Evolutionary conservation across 2,113 vertebrate genomes (phyloP).

Genomic region (Dasypus novemcinctus): DNA sequence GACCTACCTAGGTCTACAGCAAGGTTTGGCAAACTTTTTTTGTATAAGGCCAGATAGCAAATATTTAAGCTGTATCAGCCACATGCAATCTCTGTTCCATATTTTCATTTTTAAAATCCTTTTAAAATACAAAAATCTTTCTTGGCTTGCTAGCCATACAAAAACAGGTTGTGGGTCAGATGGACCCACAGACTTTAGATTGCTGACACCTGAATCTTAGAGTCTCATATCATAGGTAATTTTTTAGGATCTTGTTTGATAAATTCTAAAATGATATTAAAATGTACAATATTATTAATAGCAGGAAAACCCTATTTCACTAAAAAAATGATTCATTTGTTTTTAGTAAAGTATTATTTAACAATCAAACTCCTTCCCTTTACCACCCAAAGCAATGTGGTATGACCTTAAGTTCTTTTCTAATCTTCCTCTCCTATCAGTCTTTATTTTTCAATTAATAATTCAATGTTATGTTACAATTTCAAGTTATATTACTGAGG

Average conservation of each 20-base stretch:
- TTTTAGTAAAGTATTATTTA: conserved; percentile 37
- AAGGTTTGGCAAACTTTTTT: background rate
- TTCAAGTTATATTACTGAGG: background rate
- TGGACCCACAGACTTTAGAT: background rate
- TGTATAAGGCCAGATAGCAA: background rate
- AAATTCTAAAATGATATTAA: background rate
- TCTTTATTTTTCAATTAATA: background rate
- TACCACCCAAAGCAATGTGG: background rate
- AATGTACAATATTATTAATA: background rate
- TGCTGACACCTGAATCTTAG: background rate
- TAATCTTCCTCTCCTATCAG: background rate
- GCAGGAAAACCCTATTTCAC: background rate
- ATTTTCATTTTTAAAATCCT: background rate
- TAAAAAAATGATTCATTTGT: background rate
- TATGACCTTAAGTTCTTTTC: background rate
- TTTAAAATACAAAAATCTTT: background rate
- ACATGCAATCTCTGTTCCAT: background rate
- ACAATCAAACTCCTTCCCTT: background rate
- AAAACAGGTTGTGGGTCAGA: accelerated
- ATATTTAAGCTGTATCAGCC: background rate
- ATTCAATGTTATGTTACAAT: background rate
- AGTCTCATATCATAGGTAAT: background rate
- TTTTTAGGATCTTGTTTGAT: background rate
- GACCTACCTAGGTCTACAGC: background rate
- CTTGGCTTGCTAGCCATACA: background rate